Evolutionary conservation across 2,888 invertebrate species (phyloP), one percentile per base, ranked within the genome.

Genomic region (Ennomos quercinarius): DNA sequence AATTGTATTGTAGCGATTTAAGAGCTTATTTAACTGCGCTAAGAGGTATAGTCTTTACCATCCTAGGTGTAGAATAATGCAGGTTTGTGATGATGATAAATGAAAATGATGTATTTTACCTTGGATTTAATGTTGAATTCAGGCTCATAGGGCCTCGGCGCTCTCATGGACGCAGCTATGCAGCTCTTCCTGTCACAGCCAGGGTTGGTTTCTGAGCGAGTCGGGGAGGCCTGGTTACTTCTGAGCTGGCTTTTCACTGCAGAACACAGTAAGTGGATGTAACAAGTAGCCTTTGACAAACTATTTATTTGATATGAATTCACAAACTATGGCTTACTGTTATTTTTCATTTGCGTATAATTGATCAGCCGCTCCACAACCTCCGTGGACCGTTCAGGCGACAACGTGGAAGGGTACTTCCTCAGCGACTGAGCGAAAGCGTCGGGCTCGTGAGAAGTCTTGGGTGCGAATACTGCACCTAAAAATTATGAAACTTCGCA

Each of bases 361-460:
- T 70, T 84, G 45, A 88, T 69, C 0, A 90, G 77, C 4, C 83
- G 71, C 49, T 91, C 86, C 5, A 91, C 66, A 0, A 90, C 63
- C 53, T 90, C 91, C 0, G 81, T 61, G 0, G 89, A 86, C 9
- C 82, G 66, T 0, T 88, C 87, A 0, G 82, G 80, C 0, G 83
- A 77, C n/a, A 81, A 77, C n/a, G 81, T 6, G 53, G 59, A 69
- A 0, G 89, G 87, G 41, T 91, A 90, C 62, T 81, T 86, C 8
- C 91, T 70, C 12, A 91, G 66, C 0, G 91, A 89, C 27, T 70
- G 82, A 0, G 83, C 84, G 61, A 91, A 91, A 0, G 81, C 67
- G 44, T 89, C 83, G 0, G 74, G 63, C 17, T 76, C 76, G 0
- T 67, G 63, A 0, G 83, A 82, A 2, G 46, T 54, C 0, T 79